Conservation (phyloP, 2,888 invertebrate species). For the Hypolimnas misippus region DNA sequence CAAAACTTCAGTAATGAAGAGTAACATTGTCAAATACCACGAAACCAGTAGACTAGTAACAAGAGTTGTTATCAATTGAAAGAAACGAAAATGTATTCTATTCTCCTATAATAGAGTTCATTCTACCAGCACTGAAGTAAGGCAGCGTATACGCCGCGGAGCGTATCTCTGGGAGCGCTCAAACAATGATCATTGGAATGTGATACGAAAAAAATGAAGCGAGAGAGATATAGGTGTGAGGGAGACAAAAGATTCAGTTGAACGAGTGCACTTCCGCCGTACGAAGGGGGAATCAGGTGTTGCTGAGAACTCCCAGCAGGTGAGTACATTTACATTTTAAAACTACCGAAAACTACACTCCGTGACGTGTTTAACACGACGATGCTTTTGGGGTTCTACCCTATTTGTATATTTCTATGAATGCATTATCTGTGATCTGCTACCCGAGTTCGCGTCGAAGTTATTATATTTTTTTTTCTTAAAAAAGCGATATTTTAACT, state of each 20-base stretch:
- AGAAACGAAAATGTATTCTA: constrained; percentile 36
- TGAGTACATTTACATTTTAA: constrained; percentile 25
- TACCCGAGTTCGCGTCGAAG: no score
- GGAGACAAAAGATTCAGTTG: constrained; percentile 32
- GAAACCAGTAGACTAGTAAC: constrained; percentile 40
- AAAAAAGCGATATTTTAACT: no score
- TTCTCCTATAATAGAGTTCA: constrained; percentile 48
- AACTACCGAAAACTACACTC: background rate
- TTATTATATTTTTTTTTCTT: no score
- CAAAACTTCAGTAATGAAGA: background rate
- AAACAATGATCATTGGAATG: constrained; percentile 76
- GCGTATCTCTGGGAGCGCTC: constrained; percentile 71
- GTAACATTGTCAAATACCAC: constrained; percentile 37
- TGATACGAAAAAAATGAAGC: constrained; percentile 59
- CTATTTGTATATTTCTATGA: background rate
- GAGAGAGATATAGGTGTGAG: constrained; percentile 45
- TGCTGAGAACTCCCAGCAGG: constrained; percentile 37
- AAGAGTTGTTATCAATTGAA: background rate
- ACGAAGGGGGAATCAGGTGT: constrained; percentile 47
- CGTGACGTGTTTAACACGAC: background rate
- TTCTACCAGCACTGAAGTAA: constrained; percentile 38
- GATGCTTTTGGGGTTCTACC: background rate
- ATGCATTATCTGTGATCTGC: no score
- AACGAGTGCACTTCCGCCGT: constrained; percentile 59
- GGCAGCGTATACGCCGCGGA: constrained; percentile 51